Evolutionary conservation across 2,888 invertebrate genomes (phyloP).

Genomic region (Volucella zonaria): DNA sequence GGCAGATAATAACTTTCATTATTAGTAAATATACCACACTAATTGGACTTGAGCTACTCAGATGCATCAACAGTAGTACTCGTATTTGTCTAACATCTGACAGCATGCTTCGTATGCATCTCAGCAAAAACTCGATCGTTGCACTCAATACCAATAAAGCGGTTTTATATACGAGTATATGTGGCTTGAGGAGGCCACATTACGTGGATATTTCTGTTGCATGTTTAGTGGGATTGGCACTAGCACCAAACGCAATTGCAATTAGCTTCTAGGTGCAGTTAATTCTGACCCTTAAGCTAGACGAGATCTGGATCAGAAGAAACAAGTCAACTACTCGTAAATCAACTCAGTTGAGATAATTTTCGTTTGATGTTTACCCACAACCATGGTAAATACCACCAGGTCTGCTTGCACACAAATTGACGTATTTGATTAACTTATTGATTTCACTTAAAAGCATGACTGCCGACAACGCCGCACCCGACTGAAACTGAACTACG

Average conservation of each 20-base stretch:
- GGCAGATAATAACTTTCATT: slow-evolving; percentile 39
- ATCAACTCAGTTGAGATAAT: slow-evolving; percentile 31
- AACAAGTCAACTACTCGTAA: slow-evolving; percentile 3
- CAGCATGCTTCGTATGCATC: slow-evolving; percentile 33
- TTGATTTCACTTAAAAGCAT: slow-evolving; percentile 34
- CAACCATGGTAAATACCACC: slow-evolving; percentile 38
- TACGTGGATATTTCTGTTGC: slow-evolving; percentile 6
- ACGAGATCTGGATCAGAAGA: slow-evolving; percentile 3
- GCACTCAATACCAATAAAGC: slow-evolving; percentile 18
- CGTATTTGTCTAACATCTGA: slow-evolving; percentile 36
- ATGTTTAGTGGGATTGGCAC: neutral
- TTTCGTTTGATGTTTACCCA: slow-evolving; percentile 51
- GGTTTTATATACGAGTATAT: neutral
- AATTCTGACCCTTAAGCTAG: slow-evolving; percentile 40
- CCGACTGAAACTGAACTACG: neutral
- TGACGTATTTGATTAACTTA: slow-evolving; percentile 63
- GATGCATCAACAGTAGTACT: neutral
- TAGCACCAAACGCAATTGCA: slow-evolving; percentile 23
- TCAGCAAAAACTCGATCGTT: slow-evolving; percentile 14
- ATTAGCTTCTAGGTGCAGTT: slow-evolving; percentile 19
- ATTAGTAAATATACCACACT: slow-evolving; percentile 23
- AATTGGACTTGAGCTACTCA: slow-evolving; percentile 4
- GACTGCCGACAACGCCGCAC: slow-evolving; percentile 7
- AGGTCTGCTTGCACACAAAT: slow-evolving; percentile 49
- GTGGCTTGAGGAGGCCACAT: slow-evolving; percentile 19